A percentile compares a stretch with the other conserved stretches of the same genome.
These are phyloP conservation scores for Drosophila sordidapex DNA, from an alignment of 2,888 invertebrate genomes.

Conservation along the genomic window DNA sequence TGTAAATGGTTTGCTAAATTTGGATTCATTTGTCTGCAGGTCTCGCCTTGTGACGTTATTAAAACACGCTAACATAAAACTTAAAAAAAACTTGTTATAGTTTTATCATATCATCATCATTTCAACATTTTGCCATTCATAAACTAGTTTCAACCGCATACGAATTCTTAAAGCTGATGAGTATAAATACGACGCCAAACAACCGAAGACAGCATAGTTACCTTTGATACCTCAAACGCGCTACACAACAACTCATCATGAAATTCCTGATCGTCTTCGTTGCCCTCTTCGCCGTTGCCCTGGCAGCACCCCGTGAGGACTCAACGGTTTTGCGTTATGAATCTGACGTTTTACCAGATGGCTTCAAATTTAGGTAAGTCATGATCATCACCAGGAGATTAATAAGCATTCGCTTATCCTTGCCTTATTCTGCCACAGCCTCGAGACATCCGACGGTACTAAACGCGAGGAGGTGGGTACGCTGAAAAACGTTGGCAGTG, in stretches of 20 bases:
- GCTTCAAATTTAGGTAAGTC: slow-evolving; percentile 84
- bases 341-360: no score
- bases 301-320: no score
- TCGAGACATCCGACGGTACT: slow-evolving; percentile 73
- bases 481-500: no score
- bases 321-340: no score
- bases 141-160: slow-evolving; percentile 26
- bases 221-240: slow-evolving; percentile 41
- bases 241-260: slow-evolving; percentile 52
- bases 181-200: slow-evolving; percentile 31
- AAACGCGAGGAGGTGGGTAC: no score
- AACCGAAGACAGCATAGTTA: slow-evolving; percentile 19
- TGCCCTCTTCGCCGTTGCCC: slow-evolving; percentile 64
- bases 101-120: slow-evolving; percentile 17
- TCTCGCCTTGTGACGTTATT: slow-evolving; percentile 26
- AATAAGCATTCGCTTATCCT: background rate
- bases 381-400: background rate
- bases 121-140: slow-evolving; percentile 8
- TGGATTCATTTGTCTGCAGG: slow-evolving; percentile 1
- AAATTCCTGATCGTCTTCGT: slow-evolving; percentile 71
- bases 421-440: slow-evolving; percentile 16
- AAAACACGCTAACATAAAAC: slow-evolving; percentile 2
- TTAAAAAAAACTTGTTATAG: slow-evolving; percentile 15
- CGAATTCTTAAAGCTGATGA: background rate
- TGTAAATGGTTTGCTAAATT: slow-evolving; percentile 15